Evolutionary conservation across 2,113 vertebrate species (phyloP), one percentile per base, ranked within the genome.

Genomic region (Illadopsis cleaveri): DNA sequence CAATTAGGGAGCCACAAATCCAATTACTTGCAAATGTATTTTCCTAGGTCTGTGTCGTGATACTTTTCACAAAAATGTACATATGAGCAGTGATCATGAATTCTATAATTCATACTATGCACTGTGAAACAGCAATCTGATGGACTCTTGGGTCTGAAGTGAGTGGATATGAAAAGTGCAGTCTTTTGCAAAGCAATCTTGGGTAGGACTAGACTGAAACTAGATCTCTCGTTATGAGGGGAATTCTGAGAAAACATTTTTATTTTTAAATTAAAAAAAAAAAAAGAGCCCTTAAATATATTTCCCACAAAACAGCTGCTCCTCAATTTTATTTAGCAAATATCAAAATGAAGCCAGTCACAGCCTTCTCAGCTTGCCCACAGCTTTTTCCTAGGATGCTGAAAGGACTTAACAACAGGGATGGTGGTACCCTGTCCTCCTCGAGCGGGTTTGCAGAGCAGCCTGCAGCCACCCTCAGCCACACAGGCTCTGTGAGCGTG

Each of bases 291-390:
- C 22, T 71, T 35, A 71, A 56, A 87, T 68, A 42, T 40, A 65
- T 90, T 96, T 95, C 82, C 88, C 90, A 93, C 79, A 65, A 94
- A 93, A 93, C 62, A 91, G 82, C 75, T 94, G 85, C 45, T 93
- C 66, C 68, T 86, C 28, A 5, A 57, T 86, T 88, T 95, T 90
- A 94, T 90, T 96, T 92, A 93, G 82, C 79, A 90, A 92, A 86
- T 76, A 90, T 9, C 71, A 94, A 62, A 90, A 80, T 16, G 40
- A 91, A 89, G 71, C 40, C 51, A 86, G 64, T 60, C 5, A 9
- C 57, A 86, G 92, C 60, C 81, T 89, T 54, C 89, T 95, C 83
- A 48, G 54, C 3, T 6, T 85, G 66, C 86, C 72, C 86, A 81
- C 86, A 70, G 64, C 60, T 80, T 77, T 84, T 86, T 77, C 81